A percentile compares a stretch with the other conserved stretches of the same genome.
phyloP scores from a whole-genome alignment of 1,140 invertebrate genomes.

The Lethrus apterus region DNA sequence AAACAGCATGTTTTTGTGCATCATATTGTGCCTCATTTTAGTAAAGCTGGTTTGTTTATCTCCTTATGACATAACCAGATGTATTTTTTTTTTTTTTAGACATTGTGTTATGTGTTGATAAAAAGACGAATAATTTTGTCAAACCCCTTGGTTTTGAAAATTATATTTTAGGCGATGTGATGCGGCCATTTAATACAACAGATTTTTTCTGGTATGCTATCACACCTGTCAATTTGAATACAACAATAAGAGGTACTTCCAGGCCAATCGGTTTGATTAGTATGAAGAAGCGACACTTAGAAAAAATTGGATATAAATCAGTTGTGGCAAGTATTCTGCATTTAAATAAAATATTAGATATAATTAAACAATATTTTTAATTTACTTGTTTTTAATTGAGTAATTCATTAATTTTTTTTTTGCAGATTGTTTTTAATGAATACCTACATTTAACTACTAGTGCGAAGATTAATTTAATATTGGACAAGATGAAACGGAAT shows the following conservation, averaged over 20 bases:
- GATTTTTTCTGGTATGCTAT: constrained; percentile 44
- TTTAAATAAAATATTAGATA: constrained; percentile 17
- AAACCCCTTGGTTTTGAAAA: constrained; percentile 36
- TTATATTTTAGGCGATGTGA: constrained; percentile 41
- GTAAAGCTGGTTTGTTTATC: constrained; percentile 37
- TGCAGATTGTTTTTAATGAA: constrained; percentile 42
- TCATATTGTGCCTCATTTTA: constrained; percentile 52
- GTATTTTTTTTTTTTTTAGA: constrained; percentile 38
- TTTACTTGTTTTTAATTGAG: neutral
- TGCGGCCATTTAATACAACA: constrained; percentile 40
- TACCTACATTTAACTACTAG: constrained; percentile 31
- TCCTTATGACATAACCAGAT: neutral
- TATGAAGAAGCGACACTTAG: constrained; percentile 49
- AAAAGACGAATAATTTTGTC: constrained; percentile 36
- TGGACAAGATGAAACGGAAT: constrained; percentile 32
- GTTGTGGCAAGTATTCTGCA: constrained; percentile 44
- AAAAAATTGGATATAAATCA: constrained; percentile 49
- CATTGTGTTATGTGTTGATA: constrained; percentile 48
- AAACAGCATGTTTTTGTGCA: constrained; percentile 40
- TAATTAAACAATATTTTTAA: neutral
- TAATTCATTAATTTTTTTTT: constrained; percentile 12
- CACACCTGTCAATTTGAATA: constrained; percentile 40
- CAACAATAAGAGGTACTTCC: constrained; percentile 37
- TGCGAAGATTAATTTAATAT: constrained; percentile 38
- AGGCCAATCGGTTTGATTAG: constrained; percentile 39